Evolutionary conservation across 1,140 invertebrate genomes (phyloP).

Genomic region (Lordiphosa collinella): DNA sequence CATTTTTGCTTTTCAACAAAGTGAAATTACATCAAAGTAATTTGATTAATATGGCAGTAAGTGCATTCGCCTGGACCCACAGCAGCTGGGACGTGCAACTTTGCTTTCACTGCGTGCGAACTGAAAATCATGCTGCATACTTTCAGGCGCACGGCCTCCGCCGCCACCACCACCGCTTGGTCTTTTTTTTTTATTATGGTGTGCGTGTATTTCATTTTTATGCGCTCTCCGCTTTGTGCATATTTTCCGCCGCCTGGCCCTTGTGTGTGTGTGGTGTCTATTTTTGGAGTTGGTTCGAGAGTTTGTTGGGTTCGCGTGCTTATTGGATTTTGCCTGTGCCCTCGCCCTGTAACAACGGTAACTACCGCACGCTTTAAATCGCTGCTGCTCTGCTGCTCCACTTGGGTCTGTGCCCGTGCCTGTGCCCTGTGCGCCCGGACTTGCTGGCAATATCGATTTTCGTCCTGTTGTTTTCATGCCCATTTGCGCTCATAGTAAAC

Average conservation of each 20-base stretch:
- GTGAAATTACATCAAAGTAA: conserved; percentile 11
- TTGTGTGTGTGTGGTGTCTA: conserved; percentile 31
- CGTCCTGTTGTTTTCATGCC: conserved; percentile 42
- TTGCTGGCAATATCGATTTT: conserved; percentile 59
- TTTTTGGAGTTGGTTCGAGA: conserved; percentile 60
- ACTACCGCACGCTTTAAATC: conserved; percentile 45
- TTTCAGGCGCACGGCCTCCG: background rate
- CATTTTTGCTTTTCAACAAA: background rate
- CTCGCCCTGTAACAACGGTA: conserved; percentile 27
- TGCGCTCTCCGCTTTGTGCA: conserved; percentile 27
- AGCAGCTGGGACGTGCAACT: background rate
- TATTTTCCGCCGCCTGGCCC: conserved; percentile 60
- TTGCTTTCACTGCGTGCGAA: conserved; percentile 2
- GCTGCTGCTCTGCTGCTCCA: conserved; percentile 45
- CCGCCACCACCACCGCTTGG: background rate
- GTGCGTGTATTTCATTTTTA: conserved; percentile 53
- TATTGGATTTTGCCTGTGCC: conserved; percentile 56
- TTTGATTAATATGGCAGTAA: conserved; percentile 12
- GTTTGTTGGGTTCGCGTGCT: conserved; percentile 50
- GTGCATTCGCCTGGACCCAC: conserved; percentile 5
- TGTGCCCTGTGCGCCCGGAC: conserved; percentile 29
- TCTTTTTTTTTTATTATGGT: background rate
- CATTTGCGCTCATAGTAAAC: conserved; percentile 51
- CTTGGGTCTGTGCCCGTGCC: conserved; percentile 23
- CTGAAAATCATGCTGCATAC: background rate